Evolutionary conservation across 2,113 vertebrate species (phyloP).

Genomic region (Coryphaenoides rupestris): DNA sequence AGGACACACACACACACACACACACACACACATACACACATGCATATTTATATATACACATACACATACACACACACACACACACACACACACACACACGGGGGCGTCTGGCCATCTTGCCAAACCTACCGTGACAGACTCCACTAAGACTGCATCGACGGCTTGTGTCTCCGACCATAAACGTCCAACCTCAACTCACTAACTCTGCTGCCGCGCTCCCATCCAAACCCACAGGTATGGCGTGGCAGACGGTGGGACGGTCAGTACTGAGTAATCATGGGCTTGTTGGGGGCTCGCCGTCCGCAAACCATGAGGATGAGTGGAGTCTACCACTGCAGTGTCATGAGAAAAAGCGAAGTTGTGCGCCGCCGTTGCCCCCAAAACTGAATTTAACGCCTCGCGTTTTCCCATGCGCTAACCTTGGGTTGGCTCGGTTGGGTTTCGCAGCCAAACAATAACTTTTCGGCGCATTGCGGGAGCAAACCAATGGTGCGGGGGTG

Average conservation of each 20-base stretch:
- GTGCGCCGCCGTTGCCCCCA: constrained; percentile 33
- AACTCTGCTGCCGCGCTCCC: constrained; percentile 39
- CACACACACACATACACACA: background rate
- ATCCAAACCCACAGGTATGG: constrained; percentile 68
- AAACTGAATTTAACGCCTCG: constrained; percentile 19
- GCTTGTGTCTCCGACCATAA: constrained; percentile 59
- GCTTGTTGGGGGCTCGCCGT: constrained; percentile 52
- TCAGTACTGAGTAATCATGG: constrained; percentile 61
- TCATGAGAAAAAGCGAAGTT: constrained; percentile 50
- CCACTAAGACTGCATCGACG: constrained; percentile 52
- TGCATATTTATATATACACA: background rate
- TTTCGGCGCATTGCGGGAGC: background rate
- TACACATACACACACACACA: background rate
- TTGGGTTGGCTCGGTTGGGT: constrained; percentile 14
- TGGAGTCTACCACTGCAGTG: constrained; percentile 50
- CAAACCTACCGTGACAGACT: constrained; percentile 60
- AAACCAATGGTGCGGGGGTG: constrained; percentile 19
- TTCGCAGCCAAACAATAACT: constrained; percentile 35
- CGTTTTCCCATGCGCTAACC: constrained; percentile 30
- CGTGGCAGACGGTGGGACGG: constrained; percentile 41
- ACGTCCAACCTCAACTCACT: constrained; percentile 53
- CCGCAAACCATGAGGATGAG: constrained; percentile 58
- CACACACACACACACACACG: constrained; percentile 12
- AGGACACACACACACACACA: background rate
- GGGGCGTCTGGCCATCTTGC: constrained; percentile 50